These are phyloP conservation scores for Stenchaetothrips biformis DNA, from an alignment of 2,888 invertebrate genomes.

Conservation along the genomic window DNA sequence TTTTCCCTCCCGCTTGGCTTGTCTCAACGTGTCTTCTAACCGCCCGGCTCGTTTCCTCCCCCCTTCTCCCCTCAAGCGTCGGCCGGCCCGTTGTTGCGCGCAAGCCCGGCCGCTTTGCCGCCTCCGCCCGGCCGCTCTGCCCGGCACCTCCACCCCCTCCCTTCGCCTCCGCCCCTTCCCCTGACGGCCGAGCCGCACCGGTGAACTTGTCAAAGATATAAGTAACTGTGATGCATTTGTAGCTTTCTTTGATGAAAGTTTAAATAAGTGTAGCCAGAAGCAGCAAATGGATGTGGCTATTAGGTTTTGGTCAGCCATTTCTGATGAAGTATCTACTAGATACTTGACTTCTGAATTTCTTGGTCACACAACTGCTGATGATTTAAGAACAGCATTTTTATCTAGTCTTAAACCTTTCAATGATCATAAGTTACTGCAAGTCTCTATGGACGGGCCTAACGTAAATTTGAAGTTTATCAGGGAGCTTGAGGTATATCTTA, in stretches of 20 bases:
- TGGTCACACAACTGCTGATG: slow-evolving; percentile 26
- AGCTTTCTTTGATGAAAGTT: slow-evolving; percentile 32
- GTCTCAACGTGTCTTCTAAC: too few species aligned
- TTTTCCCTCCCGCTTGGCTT: too few species aligned
- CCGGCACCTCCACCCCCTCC: too few species aligned
- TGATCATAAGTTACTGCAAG: slow-evolving; percentile 29
- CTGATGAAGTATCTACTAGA: slow-evolving; percentile 28
- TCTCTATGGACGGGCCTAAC: slow-evolving; percentile 34
- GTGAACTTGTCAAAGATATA: slow-evolving; percentile 13
- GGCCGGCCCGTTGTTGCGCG: too few species aligned
- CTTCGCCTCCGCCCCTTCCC: too few species aligned
- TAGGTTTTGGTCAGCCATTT: slow-evolving; percentile 30
- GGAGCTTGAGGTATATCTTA: slow-evolving; percentile 28
- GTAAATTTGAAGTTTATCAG: slow-evolving; percentile 31
- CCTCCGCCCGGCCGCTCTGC: too few species aligned
- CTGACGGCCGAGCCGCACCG: too few species aligned
- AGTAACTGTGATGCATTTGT: slow-evolving; percentile 2
- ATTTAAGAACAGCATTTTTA: slow-evolving; percentile 26
- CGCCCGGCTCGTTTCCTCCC: too few species aligned
- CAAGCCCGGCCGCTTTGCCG: too few species aligned
- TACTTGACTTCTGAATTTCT: slow-evolving; percentile 32
- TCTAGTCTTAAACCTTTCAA: slow-evolving; percentile 18
- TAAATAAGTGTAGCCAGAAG: slow-evolving; percentile 30
- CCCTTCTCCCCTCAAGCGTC: too few species aligned
- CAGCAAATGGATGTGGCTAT: slow-evolving; percentile 32